Percentiles rank a stretch among this genome's conserved stretches.
Conservation (phyloP, 2,113 vertebrate species). For the Neogobius melanostomus region DNA sequence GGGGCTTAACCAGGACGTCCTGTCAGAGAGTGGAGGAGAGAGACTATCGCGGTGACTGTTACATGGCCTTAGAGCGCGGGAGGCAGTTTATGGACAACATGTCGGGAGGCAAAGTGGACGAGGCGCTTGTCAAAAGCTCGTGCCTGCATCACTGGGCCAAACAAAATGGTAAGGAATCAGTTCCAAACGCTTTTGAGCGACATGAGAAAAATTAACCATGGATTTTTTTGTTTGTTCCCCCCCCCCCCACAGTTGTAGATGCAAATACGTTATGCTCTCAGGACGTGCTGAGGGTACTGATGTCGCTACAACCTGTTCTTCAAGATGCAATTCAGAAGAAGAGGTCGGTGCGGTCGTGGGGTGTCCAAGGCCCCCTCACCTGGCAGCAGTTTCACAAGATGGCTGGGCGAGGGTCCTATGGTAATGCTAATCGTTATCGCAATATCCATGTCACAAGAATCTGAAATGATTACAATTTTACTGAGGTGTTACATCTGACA, state of each 20-base stretch:
- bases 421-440: constrained; percentile 68
- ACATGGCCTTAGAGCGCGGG: constrained; percentile 95
- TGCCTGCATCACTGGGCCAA: constrained; percentile 96
- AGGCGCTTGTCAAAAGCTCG: constrained; percentile 93
- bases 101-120: constrained; percentile 97
- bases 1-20: constrained; percentile 70
- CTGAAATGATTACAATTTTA: not conserved
- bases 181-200: not conserved
- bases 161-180: constrained; percentile 83
- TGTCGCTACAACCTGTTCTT: constrained; percentile 94
- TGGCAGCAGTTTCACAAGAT: constrained; percentile 99
- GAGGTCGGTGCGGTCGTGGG: constrained; percentile 93
- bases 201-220: not conserved
- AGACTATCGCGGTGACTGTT: constrained; percentile 96
- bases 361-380: constrained; percentile 95
- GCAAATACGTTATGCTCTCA: constrained; percentile 94
- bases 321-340: constrained; percentile 99
- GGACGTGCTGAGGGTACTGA: constrained; percentile 94
- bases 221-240: not conserved
- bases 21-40: constrained; percentile 90
- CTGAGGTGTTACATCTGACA: too few species aligned
- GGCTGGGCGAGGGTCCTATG: constrained; percentile 97
- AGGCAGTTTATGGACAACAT: constrained; percentile 99
- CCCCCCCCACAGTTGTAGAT: constrained; percentile 81
- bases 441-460: not conserved